A percentile compares a stretch with the other conserved stretches of the same genome.
Evolutionary conservation across 2,888 invertebrate species (phyloP).

Genomic region (Nymphalis polychloros): DNA sequence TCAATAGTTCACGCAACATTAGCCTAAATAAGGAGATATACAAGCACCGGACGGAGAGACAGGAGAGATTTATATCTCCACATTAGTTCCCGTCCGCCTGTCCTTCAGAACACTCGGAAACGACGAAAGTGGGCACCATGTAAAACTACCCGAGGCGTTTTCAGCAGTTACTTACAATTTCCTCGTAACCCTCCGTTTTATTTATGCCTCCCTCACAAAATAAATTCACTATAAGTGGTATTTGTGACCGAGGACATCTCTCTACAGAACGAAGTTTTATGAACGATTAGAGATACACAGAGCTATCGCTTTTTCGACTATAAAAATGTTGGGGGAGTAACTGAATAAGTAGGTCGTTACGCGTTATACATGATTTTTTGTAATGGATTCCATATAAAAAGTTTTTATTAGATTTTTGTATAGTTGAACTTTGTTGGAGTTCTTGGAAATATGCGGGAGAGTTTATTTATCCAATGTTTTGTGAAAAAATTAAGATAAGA

Average conservation of each 20-base stretch:
- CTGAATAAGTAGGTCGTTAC: constrained; percentile 32
- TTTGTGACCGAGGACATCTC: constrained; percentile 59
- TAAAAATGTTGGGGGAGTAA: constrained; percentile 28
- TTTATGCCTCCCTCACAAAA: constrained; percentile 67
- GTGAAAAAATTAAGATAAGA: not conserved
- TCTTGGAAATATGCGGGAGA: too few species aligned
- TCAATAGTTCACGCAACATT: constrained; percentile 35
- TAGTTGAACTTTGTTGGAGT: constrained; percentile 2
- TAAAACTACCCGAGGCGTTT: constrained; percentile 49
- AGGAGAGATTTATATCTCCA: constrained; percentile 38
- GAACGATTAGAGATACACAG: constrained; percentile 44
- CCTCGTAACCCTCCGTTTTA: constrained; percentile 50
- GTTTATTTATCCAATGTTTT: not conserved
- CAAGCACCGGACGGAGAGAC: constrained; percentile 31
- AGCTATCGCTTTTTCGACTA: constrained; percentile 26
- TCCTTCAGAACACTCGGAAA: constrained; percentile 43
- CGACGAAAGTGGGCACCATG: constrained; percentile 39
- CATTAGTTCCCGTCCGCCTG: constrained; percentile 42
- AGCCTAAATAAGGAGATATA: constrained; percentile 30
- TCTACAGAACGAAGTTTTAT: constrained; percentile 50
- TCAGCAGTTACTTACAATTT: constrained; percentile 68
- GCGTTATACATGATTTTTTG: constrained; percentile 26
- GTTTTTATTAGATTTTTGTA: constrained; percentile 9
- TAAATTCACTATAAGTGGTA: constrained; percentile 72
- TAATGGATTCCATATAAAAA: constrained; percentile 25